phyloP scores from a whole-genome alignment of 2,888 invertebrate species.

The Alloplasta piceator region DNA sequence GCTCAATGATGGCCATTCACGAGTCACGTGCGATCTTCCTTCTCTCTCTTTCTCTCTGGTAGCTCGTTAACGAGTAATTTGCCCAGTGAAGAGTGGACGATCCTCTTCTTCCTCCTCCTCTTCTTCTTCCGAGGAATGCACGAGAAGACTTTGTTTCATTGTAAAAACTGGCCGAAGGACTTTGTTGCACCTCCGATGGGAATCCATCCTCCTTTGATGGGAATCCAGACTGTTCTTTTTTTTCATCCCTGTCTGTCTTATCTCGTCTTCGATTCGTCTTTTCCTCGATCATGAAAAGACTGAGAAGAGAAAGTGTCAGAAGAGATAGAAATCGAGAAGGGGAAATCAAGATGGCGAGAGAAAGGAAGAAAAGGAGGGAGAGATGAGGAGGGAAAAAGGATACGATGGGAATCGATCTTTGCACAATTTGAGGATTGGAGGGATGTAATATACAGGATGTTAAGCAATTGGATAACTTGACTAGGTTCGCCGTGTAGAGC shows the following conservation, averaged over 20 bases:
- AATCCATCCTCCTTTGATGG: no score
- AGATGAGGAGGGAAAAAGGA: no score
- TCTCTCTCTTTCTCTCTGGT: no score
- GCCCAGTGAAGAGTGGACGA: conserved; percentile 66
- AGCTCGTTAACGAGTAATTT: conserved; percentile 70
- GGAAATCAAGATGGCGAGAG: no score
- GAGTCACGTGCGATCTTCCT: conserved; percentile 59
- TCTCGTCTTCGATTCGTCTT: conserved; percentile 28
- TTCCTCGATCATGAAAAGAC: conserved; percentile 14
- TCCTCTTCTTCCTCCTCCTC: conserved; percentile 11
- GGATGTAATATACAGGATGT: no score
- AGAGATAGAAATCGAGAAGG: no score
- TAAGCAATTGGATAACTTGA: no score
- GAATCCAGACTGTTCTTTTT: no score
- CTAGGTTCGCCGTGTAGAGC: no score
- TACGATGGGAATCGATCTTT: conserved; percentile 26
- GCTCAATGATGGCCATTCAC: conserved; percentile 73
- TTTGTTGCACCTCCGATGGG: conserved; percentile 49
- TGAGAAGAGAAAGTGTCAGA: conserved; percentile 15
- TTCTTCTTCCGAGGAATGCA: conserved; percentile 32
- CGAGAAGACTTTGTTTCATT: conserved; percentile 62
- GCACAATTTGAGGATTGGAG: no score
- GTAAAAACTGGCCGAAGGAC: conserved; percentile 65
- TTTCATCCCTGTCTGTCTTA: no score
- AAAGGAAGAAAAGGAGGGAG: no score